Evolutionary conservation across 1,140 invertebrate species (phyloP), one percentile per base, ranked within the genome.

Genomic region (Solenopsis fugax): DNA sequence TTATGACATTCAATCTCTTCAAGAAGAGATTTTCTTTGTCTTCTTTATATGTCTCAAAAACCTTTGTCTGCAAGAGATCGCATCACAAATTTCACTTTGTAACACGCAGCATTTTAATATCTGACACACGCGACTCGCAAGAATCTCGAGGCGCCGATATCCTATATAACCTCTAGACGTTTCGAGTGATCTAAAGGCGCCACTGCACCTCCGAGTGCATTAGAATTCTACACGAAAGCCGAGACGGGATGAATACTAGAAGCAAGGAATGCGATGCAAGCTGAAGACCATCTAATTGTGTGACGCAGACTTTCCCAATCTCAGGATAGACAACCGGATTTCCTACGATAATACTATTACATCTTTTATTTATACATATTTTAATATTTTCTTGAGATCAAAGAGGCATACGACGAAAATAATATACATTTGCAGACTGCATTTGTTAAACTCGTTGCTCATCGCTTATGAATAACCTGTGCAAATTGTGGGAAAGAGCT

Each of bases 141-240:
- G 72, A 58, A 50, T 64, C 76, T 13, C 6, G 6, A 78, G 45
- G 18, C 24, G 24, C 60, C 24, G 60, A 78, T 50, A 77, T 48
- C 21, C 16, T 16, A 29, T 4, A 13, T n/a, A 21, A 9, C 13
- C 5, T 81, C 9, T 24, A 7, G 75, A 77, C 56, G 13, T 16
- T 24, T 41, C 16, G 34, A 69, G 9, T 54, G 64, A 81, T 81
- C 64, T 48, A 16, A 75, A 60, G 71, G 41, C 69, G 69, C 71
- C 37, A 75, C 4, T 76, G 81, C 81, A 84, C 81, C 29, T 75
- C 41, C 9, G 54, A 58, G 54, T 62, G 41, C 67, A 84, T 84
- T 84, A 81, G 48, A 81, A 81, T 73, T 76, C 81, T 24, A 75
- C 58, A 29, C 56, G 41, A 73, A 56, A 84, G 54, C 24, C 81